Conservation (phyloP, 2,113 vertebrate genomes). For the Ammodytes marinus region DNA sequence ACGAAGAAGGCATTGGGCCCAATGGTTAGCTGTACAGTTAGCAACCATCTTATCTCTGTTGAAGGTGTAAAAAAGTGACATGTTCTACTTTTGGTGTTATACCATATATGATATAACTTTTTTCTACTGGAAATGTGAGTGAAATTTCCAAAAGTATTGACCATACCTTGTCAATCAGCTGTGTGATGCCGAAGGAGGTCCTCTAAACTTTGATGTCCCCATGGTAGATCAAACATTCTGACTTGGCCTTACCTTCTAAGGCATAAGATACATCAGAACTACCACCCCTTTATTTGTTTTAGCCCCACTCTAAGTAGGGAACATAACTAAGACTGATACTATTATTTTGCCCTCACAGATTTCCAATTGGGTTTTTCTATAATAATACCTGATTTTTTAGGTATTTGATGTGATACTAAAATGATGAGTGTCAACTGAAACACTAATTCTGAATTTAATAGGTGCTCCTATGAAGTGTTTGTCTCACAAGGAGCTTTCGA, state of each 20-base stretch:
- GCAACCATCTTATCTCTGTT: too few relatives aligned
- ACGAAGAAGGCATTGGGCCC: too few relatives aligned
- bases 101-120: background rate
- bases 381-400: background rate
- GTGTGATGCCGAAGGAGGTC: background rate
- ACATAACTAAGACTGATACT: background rate
- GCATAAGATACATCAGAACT: too few relatives aligned
- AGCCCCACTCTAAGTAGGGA: background rate
- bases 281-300: background rate
- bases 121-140: background rate
- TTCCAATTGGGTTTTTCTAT: background rate
- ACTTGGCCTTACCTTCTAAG: too few relatives aligned
- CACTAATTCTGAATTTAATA: background rate
- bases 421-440: background rate
- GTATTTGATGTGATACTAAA: background rate
- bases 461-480: slow-evolving; percentile 13
- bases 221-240: too few relatives aligned
- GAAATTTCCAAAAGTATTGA: background rate
- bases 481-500: slow-evolving; percentile 35
- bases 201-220: background rate
- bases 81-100: background rate
- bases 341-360: background rate
- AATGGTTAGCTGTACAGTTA: background rate
- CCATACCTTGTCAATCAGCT: background rate
- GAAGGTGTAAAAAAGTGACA: background rate